Conservation (phyloP, 2,113 vertebrate species). For the Ageneiosus marmoratus region DNA sequence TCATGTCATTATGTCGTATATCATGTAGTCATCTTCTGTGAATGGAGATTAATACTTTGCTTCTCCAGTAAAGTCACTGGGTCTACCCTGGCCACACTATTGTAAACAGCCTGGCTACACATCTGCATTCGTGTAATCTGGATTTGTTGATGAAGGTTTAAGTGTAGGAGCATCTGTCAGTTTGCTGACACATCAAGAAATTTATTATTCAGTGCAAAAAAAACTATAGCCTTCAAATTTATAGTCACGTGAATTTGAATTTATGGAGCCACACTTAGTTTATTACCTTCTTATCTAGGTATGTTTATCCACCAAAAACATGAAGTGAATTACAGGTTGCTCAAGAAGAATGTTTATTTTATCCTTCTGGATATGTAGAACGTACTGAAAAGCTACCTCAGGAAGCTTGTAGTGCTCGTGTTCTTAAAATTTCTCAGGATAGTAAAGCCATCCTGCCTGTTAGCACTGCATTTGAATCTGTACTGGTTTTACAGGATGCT, state of each 20-base stretch:
- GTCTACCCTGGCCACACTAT: background rate
- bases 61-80: background rate
- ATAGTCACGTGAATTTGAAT: too few species aligned
- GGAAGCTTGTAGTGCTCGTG: background rate
- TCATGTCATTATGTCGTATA: background rate
- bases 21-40: background rate
- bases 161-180: background rate
- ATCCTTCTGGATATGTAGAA: background rate
- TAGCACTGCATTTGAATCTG: background rate
- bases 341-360: background rate
- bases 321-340: background rate
- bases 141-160: background rate
- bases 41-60: background rate
- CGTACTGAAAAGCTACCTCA: background rate
- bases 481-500: background rate
- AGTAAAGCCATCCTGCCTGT: background rate
- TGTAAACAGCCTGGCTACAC: background rate
- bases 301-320: background rate
- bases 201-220: background rate
- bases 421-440: background rate
- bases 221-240: too few species aligned
- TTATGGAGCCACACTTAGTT: too few species aligned
- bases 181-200: background rate
- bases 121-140: background rate
- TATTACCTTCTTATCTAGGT: background rate